Base-by-base conservation (phyloP, 2,113 vertebrate genomes). In the Periophthalmodon schlosseri region DNA sequence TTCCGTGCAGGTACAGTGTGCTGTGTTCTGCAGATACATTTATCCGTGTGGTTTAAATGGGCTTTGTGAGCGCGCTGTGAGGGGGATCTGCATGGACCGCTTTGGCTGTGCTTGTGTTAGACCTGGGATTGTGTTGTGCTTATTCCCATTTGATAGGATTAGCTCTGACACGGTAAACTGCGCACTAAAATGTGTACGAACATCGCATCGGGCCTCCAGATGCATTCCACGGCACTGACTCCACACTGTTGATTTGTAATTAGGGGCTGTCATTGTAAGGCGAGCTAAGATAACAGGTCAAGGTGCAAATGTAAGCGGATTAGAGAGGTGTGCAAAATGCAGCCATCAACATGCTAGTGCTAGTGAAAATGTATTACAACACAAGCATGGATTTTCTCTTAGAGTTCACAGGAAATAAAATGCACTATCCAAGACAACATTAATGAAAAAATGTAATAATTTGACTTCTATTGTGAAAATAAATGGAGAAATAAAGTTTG, bases 111-210 rank as follows among this genome's bases (percentile, higher is more conserved):
- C 33, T 39, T 77, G 71, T 86, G 85, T 87, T 87, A 85, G 71
- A 89, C 87, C 79, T 77, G 74, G 73, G 70, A 83, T 84, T 82
- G 75, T 75, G 78, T 68, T 52, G 39, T 72, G 75, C 81, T 88
- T 86, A 87, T 89, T 75, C 75, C 80, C 57, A 80, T 92, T 84
- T 89, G 77, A 91, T 78, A 74, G 87, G 86, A 92, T 93, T 92
- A 91, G 77, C 72, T 71, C 78, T 72, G 46, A 81, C 86, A 68
- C 69, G 79, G 71, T 68, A 71, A 79, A 76, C 75, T 70, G 68
- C 16, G 34, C 56, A 36, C 68, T 73, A 75, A 80, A 85, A 77
- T 67, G 71, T 52, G 72, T 69, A 74, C 24, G 14, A 16, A 76
- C 47, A 83, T 77, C 76, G 65, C 70, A 75, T 44, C 61, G 50